A percentile compares a stretch with the other conserved stretches of the same genome.
Conservation (phyloP, 2,113 vertebrate species). For the Erinaceus europaeus region DNA sequence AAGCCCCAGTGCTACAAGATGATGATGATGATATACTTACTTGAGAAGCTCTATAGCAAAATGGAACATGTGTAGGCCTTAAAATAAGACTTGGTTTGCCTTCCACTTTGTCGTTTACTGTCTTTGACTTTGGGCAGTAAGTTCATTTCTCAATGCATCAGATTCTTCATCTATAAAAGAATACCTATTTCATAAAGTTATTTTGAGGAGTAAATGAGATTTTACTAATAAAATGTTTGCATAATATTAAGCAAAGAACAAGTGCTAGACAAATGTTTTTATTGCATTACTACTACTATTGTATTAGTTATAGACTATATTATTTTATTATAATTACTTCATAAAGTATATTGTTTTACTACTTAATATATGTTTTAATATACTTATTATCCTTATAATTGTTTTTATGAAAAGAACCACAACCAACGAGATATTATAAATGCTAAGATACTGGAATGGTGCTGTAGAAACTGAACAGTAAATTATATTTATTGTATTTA, state of each 20-base stretch:
- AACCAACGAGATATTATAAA: neutral
- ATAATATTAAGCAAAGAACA: neutral
- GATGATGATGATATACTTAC: too few relatives aligned
- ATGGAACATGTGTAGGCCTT: neutral
- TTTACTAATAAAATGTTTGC: constrained; percentile 2
- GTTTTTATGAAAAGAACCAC: constrained; percentile 13
- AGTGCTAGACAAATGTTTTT: constrained; percentile 15
- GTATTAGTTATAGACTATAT: neutral
- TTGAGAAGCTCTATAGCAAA: neutral
- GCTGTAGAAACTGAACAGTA: neutral
- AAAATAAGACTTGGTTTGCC: neutral
- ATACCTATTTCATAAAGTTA: constrained; percentile 39
- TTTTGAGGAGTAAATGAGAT: constrained; percentile 33
- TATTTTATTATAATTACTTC: neutral
- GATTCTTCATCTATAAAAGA: constrained; percentile 4
- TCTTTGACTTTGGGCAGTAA: constrained; percentile 22
- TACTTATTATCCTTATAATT: neutral
- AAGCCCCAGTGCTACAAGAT: too few relatives aligned
- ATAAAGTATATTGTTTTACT: neutral
- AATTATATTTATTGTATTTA: neutral
- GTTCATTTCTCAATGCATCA: neutral
- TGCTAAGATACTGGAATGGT: neutral
- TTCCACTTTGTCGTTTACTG: neutral
- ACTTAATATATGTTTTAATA: neutral
- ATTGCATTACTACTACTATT: constrained; percentile 3